phyloP scores from a whole-genome alignment of 2,113 vertebrate species.

The Alethe castanea region DNA sequence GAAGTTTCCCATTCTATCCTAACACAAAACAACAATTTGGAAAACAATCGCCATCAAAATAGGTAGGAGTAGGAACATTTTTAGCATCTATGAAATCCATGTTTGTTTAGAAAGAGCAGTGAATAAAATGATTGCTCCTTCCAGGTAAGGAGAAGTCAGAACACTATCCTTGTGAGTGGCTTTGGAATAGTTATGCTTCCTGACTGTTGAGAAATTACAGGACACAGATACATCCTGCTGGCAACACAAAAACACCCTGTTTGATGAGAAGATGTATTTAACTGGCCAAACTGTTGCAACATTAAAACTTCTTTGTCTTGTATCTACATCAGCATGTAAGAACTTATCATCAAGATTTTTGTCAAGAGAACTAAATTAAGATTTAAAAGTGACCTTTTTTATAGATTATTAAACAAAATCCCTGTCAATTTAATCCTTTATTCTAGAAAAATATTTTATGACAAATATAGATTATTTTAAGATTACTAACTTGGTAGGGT shows the following conservation, averaged over 20 bases:
- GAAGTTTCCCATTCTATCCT: neutral
- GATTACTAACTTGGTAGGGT: neutral
- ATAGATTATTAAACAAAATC: neutral
- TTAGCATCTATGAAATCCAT: neutral
- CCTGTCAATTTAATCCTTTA: neutral
- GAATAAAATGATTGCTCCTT: neutral
- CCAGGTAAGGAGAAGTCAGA: neutral
- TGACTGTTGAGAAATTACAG: neutral
- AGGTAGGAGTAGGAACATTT: neutral
- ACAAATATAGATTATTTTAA: neutral
- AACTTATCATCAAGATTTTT: neutral
- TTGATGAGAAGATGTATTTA: neutral
- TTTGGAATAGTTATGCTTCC: neutral
- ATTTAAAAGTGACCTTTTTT: neutral
- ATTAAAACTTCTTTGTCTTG: neutral
- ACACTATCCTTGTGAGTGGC: neutral
- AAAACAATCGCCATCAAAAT: neutral
- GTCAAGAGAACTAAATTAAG: neutral
- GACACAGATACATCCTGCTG: rapidly evolving
- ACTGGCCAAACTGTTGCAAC: neutral
- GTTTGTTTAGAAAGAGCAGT: neutral
- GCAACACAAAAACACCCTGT: neutral
- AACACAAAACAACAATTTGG: neutral
- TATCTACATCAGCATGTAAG: neutral
- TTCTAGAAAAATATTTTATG: neutral